Evolutionary conservation across 2,113 vertebrate species (phyloP).

Genomic region (Carassius carassius): DNA sequence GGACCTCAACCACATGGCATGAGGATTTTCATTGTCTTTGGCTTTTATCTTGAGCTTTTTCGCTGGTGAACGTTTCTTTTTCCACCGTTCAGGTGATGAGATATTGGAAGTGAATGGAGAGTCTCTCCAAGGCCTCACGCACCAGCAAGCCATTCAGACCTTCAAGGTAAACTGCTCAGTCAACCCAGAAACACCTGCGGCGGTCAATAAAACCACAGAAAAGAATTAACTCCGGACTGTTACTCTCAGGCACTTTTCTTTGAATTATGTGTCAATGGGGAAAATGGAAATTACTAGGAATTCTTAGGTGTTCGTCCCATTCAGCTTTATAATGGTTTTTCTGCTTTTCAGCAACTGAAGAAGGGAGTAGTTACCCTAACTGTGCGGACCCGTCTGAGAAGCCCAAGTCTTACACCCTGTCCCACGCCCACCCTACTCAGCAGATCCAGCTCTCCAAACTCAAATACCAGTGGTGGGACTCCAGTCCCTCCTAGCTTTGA

Average conservation of each 20-base stretch:
- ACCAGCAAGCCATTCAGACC: conserved; percentile 94
- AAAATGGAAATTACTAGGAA: not conserved
- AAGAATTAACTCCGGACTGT: conserved; percentile 4
- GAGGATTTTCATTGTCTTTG: not conserved
- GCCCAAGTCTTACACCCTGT: conserved; percentile 91
- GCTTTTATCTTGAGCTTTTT: not conserved
- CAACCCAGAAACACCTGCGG: conserved; percentile 4
- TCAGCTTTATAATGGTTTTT: not conserved
- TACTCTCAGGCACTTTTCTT: not conserved
- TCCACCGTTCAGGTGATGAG: conserved; percentile 83
- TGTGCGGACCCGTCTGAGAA: conserved; percentile 90
- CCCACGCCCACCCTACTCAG: conserved; percentile 86
- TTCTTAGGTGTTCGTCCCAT: not conserved
- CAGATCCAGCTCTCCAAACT: conserved; percentile 89
- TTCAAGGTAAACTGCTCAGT: conserved; percentile 84
- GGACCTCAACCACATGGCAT: conserved; percentile 7
- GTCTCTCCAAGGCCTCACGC: conserved; percentile 92
- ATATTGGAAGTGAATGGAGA: conserved; percentile 96
- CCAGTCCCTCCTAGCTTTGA: conserved; percentile 60
- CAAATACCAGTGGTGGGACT: conserved; percentile 72
- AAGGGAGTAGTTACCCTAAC: conserved; percentile 93
- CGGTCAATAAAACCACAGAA: not conserved
- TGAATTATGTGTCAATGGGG: not conserved
- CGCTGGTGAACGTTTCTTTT: not conserved
- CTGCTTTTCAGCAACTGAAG: conserved; percentile 86